Base-by-base conservation (phyloP, 2,113 vertebrate species). In the Hippocampus barbouri region DNA sequence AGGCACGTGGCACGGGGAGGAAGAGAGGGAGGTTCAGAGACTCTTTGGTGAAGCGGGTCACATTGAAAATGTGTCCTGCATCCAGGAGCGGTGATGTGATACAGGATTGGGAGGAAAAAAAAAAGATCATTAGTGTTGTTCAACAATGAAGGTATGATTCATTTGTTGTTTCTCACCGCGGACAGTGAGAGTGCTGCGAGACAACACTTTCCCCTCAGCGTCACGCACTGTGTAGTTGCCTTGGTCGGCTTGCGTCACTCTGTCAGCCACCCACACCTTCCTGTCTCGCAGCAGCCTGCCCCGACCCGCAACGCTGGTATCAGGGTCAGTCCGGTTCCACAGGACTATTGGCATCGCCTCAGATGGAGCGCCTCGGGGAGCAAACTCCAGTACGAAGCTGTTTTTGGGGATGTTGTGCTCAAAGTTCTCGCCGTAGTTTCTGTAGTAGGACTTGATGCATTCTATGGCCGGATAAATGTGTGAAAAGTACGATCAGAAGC, bases 181-280 rank as follows among this genome's bases (percentile, higher is more conserved):
- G 30, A 90, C 86, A 8, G 92, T 89, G 0, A 96, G 94, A 81
- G 93, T 94, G 87, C 94, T 94, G 60, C 93, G 94, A 16, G 94
- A 94, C 87, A 96, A 89, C 34, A 83, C 78, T 51, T 75, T 88
- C 63, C 89, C 88, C 61, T 88, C 85, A 0, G 85, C 89, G 73
- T 95, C 94, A 66, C 91, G 93, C 16, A 97, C 86, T 1, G 95
- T 96, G 54, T 94, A 95, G 0, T 95, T 95, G 78, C 96, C 91
- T 67, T 91, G 90, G 82, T 92, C 90, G 0, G 68, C 80, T 34
- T 89, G 89, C 0, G 85, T 90, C 60, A 92, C 86, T 56, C 74
- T 80, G 60, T 91, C 87, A 0, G 87, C 86, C 73, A 87, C 59
- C 91, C 90, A 92, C 34, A 82, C 54, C 71, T 74, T 85, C 27